phyloP scores from a whole-genome alignment of 1,140 invertebrate species.

The Calliphora vicina region DNA sequence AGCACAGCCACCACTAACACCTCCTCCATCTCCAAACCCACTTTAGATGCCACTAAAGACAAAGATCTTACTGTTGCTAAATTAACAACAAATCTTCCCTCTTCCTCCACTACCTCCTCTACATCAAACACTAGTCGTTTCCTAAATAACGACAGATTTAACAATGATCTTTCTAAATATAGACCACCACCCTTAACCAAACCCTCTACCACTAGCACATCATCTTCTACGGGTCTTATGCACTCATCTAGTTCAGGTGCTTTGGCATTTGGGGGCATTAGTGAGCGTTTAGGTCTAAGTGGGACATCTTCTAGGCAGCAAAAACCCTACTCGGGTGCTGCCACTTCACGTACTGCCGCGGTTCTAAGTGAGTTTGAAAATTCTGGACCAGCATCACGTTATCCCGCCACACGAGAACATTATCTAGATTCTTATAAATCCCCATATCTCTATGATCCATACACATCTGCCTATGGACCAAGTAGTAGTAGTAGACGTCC shows the following conservation, averaged over 20 bases:
- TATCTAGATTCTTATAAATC: slow-evolving; percentile 36
- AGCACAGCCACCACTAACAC: slow-evolving; percentile 5
- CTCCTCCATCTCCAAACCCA: slow-evolving; percentile 26
- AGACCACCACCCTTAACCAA: slow-evolving; percentile 42
- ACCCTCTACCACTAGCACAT: not conserved
- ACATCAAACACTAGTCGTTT: slow-evolving; percentile 52
- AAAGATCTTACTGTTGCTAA: not conserved
- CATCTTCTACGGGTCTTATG: slow-evolving; percentile 44
- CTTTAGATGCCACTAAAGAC: not conserved
- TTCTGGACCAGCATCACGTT: slow-evolving; percentile 41
- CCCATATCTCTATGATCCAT: slow-evolving; percentile 51
- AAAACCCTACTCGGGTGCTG: slow-evolving; percentile 51
- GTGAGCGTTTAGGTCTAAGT: slow-evolving; percentile 54
- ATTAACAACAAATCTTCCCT: slow-evolving; percentile 39
- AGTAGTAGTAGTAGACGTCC: slow-evolving; percentile 42
- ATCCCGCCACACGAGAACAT: slow-evolving; percentile 15
- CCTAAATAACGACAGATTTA: slow-evolving; percentile 55
- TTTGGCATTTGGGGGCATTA: slow-evolving; percentile 58
- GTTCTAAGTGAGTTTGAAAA: slow-evolving; percentile 55
- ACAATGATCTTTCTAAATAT: slow-evolving; percentile 55
- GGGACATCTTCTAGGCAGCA: slow-evolving; percentile 41
- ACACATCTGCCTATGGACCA: slow-evolving; percentile 44
- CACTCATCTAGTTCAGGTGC: slow-evolving; percentile 59
- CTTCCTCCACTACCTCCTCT: slow-evolving; percentile 42
- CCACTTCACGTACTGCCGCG: slow-evolving; percentile 54